Conservation (phyloP, 2,113 vertebrate species). For the Odobenus rosmarus region DNA sequence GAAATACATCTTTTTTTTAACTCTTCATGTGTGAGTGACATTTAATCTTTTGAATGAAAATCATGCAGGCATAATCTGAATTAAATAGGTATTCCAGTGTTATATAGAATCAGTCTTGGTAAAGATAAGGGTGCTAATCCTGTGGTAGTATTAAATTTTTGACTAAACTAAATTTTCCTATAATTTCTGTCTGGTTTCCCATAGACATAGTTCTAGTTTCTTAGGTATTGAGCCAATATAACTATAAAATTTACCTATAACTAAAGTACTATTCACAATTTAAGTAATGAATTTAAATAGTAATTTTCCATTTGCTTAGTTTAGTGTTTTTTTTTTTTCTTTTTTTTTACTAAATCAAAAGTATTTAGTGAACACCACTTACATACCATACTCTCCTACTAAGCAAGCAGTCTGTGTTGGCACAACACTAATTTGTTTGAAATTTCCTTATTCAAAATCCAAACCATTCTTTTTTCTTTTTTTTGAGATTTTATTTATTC, state of each 20-base stretch:
- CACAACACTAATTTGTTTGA: not conserved
- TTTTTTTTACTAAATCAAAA: not conserved
- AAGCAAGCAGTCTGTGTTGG: not conserved
- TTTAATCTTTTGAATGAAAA: not conserved
- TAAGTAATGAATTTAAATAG: not conserved
- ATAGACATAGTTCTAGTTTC: not conserved
- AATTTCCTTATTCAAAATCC: not conserved
- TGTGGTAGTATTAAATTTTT: not conserved
- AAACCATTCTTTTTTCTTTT: not conserved
- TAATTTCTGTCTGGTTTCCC: not conserved
- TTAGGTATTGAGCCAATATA: not conserved
- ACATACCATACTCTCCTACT: not conserved
- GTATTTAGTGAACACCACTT: not conserved
- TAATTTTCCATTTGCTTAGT: not conserved
- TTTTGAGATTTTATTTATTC: no score
- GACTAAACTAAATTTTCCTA: not conserved
- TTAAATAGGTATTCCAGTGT: not conserved
- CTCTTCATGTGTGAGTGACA: not conserved
- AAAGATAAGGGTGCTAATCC: not conserved
- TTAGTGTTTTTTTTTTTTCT: no score
- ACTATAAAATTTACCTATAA: not conserved
- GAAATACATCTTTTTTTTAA: not conserved
- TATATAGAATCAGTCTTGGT: not conserved
- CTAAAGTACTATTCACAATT: not conserved
- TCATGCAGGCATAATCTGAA: not conserved